phyloP scores from a whole-genome alignment of 2,113 vertebrate genomes.

The Bungarus multicinctus region DNA sequence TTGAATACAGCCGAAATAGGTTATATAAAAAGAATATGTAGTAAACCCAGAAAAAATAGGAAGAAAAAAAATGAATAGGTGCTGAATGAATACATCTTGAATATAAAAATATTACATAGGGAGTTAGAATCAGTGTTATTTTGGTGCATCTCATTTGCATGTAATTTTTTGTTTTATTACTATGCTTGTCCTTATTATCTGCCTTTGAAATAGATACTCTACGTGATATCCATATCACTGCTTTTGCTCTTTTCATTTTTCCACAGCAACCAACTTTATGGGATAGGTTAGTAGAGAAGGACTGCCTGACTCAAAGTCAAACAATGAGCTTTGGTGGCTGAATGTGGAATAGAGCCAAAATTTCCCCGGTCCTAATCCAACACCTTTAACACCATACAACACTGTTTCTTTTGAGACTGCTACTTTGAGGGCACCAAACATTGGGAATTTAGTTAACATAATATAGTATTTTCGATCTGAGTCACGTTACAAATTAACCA shows the following conservation, averaged over 20 bases:
- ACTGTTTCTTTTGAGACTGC: not conserved
- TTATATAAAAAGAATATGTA: not conserved
- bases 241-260: not conserved
- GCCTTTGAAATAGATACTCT: not conserved
- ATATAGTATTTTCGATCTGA: not conserved
- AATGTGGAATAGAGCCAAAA: not conserved
- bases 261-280: not conserved
- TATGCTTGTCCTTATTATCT: not conserved
- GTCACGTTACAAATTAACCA: not conserved
- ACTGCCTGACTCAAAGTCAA: not conserved
- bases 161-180: not conserved
- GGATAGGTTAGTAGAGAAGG: not conserved
- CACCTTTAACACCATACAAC: not conserved
- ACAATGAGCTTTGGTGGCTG: not conserved
- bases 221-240: not conserved
- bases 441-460: not conserved
- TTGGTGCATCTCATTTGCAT: not conserved
- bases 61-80: not conserved
- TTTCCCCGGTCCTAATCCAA: not conserved
- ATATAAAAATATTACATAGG: not conserved
- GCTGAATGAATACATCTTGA: not conserved
- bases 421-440: not conserved
- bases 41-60: not conserved
- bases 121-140: not conserved
- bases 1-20: not conserved